These are phyloP conservation scores for Abrostola triplasia DNA, from an alignment of 2,888 invertebrate species.

Conservation along the genomic window DNA sequence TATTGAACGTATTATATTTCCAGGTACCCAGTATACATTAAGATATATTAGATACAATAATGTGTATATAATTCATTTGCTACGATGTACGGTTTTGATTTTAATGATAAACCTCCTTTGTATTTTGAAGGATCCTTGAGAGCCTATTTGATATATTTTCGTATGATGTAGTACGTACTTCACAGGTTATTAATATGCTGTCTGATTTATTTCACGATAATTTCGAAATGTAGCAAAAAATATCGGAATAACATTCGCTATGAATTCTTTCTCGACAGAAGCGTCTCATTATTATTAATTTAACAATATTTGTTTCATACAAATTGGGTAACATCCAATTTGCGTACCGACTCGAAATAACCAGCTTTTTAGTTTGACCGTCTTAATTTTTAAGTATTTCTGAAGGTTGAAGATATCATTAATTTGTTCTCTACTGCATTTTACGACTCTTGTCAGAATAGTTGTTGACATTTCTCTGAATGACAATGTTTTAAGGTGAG, in stretches of 20 bases:
- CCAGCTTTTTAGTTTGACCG: background rate
- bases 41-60: too few species aligned
- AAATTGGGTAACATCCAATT: background rate
- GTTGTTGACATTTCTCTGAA: conserved; percentile 14
- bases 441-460: conserved; percentile 23
- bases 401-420: conserved; percentile 28
- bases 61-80: conserved; percentile 15
- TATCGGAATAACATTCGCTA: background rate
- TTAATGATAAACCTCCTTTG: conserved; percentile 37
- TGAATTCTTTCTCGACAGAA: background rate
- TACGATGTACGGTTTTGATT: conserved; percentile 26
- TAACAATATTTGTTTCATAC: background rate
- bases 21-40: too few species aligned
- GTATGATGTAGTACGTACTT: background rate
- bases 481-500: background rate
- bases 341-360: background rate
- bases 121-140: conserved; percentile 4
- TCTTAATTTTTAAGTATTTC: background rate
- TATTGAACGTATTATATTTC: too few species aligned
- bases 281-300: background rate
- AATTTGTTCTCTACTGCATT: conserved; percentile 26
- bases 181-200: background rate
- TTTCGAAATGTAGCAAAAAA: background rate
- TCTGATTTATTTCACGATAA: background rate
- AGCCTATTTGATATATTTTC: background rate